Conservation (phyloP, 2,888 invertebrate species). For the Physocephala rufipes region DNA sequence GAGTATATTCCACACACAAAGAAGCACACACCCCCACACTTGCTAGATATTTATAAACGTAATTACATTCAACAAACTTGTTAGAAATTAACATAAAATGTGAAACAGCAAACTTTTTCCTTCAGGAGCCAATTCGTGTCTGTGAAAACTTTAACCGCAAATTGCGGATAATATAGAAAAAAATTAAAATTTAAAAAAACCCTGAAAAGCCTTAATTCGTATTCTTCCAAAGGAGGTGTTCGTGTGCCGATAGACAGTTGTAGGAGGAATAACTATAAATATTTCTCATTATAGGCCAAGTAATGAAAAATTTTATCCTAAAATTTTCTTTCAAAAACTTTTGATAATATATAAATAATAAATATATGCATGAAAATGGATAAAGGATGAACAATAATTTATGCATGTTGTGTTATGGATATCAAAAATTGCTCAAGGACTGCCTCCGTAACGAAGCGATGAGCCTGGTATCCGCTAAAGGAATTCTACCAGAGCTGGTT, state of each 20-base stretch:
- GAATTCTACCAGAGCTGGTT: too few species aligned
- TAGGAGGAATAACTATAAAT: too few species aligned
- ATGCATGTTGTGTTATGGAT: too few species aligned
- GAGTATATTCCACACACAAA: constrained; percentile 31
- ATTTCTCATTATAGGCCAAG: too few species aligned
- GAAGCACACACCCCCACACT: constrained; percentile 16
- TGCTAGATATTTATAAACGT: neutral
- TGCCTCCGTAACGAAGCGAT: too few species aligned
- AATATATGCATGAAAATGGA: constrained; percentile 47
- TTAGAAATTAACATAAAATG: constrained; percentile 19
- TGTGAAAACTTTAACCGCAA: constrained; percentile 8
- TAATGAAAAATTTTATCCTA: constrained; percentile 49
- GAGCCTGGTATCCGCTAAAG: too few species aligned
- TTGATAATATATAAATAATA: constrained; percentile 50
- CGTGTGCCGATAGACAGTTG: too few species aligned
- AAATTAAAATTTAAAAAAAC: neutral
- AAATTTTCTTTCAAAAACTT: constrained; percentile 49
- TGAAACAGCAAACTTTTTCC: too few species aligned
- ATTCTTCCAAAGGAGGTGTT: too few species aligned
- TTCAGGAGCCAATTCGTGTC: too few species aligned
- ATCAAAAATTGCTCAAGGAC: too few species aligned
- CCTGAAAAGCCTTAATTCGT: neutral
- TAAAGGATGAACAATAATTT: constrained; percentile 17
- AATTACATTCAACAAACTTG: constrained; percentile 18
- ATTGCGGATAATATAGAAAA: too few species aligned